These are phyloP conservation scores for Danio tinwini DNA, from an alignment of 2,797 vertebrate genomes.

Conservation along the genomic window DNA sequence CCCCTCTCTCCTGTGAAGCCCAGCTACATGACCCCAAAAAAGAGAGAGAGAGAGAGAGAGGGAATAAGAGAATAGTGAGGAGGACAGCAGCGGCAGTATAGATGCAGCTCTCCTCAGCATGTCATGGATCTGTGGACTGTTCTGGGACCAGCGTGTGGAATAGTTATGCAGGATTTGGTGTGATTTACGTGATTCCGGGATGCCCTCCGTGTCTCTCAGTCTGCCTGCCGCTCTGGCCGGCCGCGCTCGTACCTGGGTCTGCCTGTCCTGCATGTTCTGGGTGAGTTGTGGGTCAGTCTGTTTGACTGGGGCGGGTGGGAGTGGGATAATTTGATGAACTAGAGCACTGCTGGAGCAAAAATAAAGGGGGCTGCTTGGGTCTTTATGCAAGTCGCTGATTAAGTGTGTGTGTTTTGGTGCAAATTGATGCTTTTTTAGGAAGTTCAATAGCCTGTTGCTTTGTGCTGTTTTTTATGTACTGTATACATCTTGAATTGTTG, in stretches of 20 bases:
- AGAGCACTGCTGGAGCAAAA: constrained; percentile 2
- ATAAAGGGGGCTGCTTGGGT: background rate
- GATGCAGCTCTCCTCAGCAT: constrained; percentile 53
- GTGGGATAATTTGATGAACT: background rate
- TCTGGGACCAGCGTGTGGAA: constrained; percentile 60
- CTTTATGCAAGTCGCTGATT: background rate
- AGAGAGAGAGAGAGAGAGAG: constrained; percentile 49
- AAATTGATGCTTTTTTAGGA: background rate
- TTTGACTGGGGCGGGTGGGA: constrained; percentile 29
- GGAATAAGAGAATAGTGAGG: constrained; percentile 54
- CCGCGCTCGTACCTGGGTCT: constrained; percentile 88
- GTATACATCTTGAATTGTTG: no score
- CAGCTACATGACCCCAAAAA: constrained; percentile 75
- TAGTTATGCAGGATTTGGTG: constrained; percentile 54
- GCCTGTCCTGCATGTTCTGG: constrained; percentile 96
- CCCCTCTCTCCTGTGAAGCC: constrained; percentile 76
- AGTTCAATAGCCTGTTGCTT: no score
- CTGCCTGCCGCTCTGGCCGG: constrained; percentile 79
- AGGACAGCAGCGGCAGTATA: constrained; percentile 47
- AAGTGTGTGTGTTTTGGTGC: background rate
- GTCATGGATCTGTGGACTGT: constrained; percentile 72
- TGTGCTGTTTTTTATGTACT: no score
- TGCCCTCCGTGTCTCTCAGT: constrained; percentile 81
- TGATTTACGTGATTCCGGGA: constrained; percentile 57
- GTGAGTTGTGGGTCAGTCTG: constrained; percentile 74